Evolutionary conservation across 2,888 invertebrate species (phyloP).

Genomic region (Stegana nigrithorax): DNA sequence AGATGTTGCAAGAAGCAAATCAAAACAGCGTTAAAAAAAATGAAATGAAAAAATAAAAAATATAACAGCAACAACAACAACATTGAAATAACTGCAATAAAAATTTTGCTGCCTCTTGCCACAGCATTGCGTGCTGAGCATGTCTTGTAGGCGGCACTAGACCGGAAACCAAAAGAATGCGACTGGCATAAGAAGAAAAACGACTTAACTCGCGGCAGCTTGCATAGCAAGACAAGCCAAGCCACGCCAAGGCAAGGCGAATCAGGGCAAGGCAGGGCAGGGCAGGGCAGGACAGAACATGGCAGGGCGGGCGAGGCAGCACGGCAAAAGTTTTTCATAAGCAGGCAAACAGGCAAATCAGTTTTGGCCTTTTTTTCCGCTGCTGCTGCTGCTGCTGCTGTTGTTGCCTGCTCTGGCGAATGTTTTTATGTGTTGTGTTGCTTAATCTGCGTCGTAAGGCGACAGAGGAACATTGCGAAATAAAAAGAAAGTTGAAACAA

Average conservation of each 20-base stretch:
- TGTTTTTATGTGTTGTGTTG: background rate
- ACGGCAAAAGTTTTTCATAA: background rate
- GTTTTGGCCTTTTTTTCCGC: too few relatives aligned
- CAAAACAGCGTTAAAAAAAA: constrained; percentile 51
- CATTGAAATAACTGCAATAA: constrained; percentile 51
- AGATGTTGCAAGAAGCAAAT: constrained; percentile 43
- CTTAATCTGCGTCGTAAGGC: too few relatives aligned
- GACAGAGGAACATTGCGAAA: constrained; percentile 2
- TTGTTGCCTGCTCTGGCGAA: too few relatives aligned
- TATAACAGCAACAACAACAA: too few relatives aligned
- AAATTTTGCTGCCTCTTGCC: too few relatives aligned
- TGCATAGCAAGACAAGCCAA: background rate
- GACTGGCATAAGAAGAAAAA: too few relatives aligned
- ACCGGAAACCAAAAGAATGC: too few relatives aligned
- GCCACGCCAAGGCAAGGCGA: background rate
- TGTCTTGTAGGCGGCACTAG: background rate
- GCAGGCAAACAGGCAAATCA: background rate
- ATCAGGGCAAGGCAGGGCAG: too few relatives aligned
- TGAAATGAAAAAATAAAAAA: background rate
- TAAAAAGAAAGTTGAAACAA: constrained; percentile 8
- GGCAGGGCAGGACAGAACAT: too few relatives aligned
- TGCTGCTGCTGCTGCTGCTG: too few relatives aligned
- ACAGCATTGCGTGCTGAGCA: background rate
- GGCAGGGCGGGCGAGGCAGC: background rate
- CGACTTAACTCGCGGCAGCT: too few relatives aligned